Evolutionary conservation across 2,113 vertebrate species (phyloP).

Genomic region (Archocentrus centrarchus): DNA sequence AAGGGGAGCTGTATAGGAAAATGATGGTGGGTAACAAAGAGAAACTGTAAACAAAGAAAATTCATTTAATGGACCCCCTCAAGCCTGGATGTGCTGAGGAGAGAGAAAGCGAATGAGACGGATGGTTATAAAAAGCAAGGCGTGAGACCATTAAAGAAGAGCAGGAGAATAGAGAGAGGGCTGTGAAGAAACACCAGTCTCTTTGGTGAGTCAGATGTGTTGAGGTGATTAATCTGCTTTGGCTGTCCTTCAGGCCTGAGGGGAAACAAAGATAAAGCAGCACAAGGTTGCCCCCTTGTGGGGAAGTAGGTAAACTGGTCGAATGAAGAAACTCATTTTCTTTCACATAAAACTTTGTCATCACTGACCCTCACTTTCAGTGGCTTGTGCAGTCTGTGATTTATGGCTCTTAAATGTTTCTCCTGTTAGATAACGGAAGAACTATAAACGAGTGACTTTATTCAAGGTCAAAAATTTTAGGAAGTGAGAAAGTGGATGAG

Average conservation of each 20-base stretch:
- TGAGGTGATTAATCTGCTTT: constrained; percentile 69
- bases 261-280: not conserved
- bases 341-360: not conserved
- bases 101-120: constrained; percentile 36
- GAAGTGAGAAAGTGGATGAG: not conserved
- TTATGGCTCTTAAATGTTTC: not conserved
- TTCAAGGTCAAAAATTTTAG: constrained; percentile 12
- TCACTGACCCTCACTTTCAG: constrained; percentile 16
- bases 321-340: not conserved
- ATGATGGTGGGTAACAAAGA: constrained; percentile 55
- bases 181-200: constrained; percentile 64
- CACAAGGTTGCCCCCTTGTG: constrained; percentile 59
- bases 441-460: not conserved
- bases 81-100: constrained; percentile 52
- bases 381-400: not conserved
- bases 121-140: constrained; percentile 65
- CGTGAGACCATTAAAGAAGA: constrained; percentile 52
- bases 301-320: not conserved
- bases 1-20: constrained; percentile 13
- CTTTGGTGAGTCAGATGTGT: constrained; percentile 74
- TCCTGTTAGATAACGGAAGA: not conserved
- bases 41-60: constrained; percentile 65
- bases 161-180: constrained; percentile 44
- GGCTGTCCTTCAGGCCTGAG: constrained; percentile 66
- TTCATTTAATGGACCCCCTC: constrained; percentile 58